Evolutionary conservation across 2,888 invertebrate genomes (phyloP).

Genomic region (Augochlorella aurata): DNA sequence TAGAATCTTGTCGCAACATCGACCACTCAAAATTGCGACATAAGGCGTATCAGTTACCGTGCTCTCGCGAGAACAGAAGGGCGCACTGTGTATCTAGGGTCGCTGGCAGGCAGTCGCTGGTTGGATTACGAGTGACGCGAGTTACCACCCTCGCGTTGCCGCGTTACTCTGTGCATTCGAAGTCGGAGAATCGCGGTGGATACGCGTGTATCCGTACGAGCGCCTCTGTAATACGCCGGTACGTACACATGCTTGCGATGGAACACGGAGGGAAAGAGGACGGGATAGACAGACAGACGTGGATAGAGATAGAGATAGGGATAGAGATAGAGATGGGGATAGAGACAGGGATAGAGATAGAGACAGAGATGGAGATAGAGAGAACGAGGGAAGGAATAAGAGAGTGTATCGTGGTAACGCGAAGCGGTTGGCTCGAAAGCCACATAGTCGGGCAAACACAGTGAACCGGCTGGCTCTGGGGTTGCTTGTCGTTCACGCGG

Average conservation of each 20-base stretch:
- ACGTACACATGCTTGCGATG: constrained; percentile 12
- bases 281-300: background rate
- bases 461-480: constrained; percentile 31
- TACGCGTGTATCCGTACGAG: constrained; percentile 10
- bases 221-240: constrained; percentile 6
- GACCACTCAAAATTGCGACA: constrained; percentile 31
- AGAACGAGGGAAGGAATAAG: background rate
- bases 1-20: background rate
- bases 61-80: constrained; percentile 24
- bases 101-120: constrained; percentile 14
- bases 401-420: constrained; percentile 55
- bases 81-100: constrained; percentile 3
- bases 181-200: constrained; percentile 32
- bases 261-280: background rate
- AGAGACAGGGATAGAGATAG: background rate
- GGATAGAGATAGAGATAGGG: background rate
- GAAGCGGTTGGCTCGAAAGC: constrained; percentile 64
- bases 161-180: constrained; percentile 16
- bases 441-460: constrained; percentile 64
- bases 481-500: constrained; percentile 62
- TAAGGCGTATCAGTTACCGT: constrained; percentile 28
- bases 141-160: constrained; percentile 31
- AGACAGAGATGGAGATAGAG: background rate
- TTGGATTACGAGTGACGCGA: constrained; percentile 48
- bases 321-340: background rate